phyloP scores from a whole-genome alignment of 2,113 vertebrate species.

The Cynopterus brachyotis region DNA sequence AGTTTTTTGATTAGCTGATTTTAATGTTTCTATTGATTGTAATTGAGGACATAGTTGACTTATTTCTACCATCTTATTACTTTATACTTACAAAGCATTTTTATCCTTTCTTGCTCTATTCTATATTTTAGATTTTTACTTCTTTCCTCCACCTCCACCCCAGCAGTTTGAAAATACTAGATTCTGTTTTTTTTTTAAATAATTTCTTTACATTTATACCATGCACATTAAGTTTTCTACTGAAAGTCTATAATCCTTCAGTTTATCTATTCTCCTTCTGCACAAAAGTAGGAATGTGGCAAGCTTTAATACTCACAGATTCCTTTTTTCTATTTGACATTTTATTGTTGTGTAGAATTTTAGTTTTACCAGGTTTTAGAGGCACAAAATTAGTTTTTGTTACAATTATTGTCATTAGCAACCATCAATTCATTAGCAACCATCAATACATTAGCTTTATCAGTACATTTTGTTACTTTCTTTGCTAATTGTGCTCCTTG shows the following conservation, averaged over 20 bases:
- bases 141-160: background rate
- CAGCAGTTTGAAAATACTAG: background rate
- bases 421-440: background rate
- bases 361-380: background rate
- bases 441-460: background rate
- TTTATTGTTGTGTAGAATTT: background rate
- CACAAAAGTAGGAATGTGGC: background rate
- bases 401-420: background rate
- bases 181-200: background rate
- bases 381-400: background rate
- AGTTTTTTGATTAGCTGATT: background rate
- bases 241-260: background rate
- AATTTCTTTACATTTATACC: constrained; percentile 2
- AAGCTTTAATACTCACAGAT: background rate
- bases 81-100: background rate
- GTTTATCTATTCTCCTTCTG: constrained; percentile 21
- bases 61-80: constrained; percentile 26
- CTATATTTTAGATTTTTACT: background rate
- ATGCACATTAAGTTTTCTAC: background rate
- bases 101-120: background rate
- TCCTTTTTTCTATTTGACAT: background rate
- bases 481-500: background rate
- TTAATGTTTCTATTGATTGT: constrained; percentile 20
- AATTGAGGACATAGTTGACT: background rate
- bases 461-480: background rate